A percentile compares a stretch with the other conserved stretches of the same genome.
These are phyloP conservation scores for Formica exsecta DNA, from an alignment of 1,140 invertebrate species.

Conservation along the genomic window DNA sequence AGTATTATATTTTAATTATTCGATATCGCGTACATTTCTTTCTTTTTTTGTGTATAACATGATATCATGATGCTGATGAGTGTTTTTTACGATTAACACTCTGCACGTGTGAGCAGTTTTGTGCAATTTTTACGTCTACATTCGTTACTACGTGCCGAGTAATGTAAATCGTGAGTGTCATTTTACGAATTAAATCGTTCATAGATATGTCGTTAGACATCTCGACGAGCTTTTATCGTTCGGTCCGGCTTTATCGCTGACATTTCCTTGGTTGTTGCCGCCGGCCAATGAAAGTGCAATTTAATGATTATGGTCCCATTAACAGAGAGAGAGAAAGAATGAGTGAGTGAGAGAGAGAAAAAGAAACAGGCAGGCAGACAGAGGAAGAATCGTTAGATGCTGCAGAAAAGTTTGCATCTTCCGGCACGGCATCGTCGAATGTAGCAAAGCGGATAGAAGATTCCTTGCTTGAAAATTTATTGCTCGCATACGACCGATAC, in stretches of 20 bases:
- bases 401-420: slow-evolving; percentile 48
- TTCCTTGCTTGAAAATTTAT: slow-evolving; percentile 45
- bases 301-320: slow-evolving; percentile 59
- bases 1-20: neutral
- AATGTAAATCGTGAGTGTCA: slow-evolving; percentile 26
- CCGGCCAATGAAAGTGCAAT: slow-evolving; percentile 42
- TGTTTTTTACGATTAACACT: slow-evolving; percentile 4
- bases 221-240: slow-evolving; percentile 23
- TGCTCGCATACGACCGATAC: slow-evolving; percentile 25
- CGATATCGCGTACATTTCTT: neutral
- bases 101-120: neutral
- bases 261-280: slow-evolving; percentile 28
- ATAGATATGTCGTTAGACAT: slow-evolving; percentile 4
- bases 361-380: neutral
- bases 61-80: neutral
- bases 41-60: neutral
- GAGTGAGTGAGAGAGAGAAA: neutral
- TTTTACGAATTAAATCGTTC: slow-evolving; percentile 16
- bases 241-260: slow-evolving; percentile 47
- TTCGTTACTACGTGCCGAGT: neutral
- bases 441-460: neutral
- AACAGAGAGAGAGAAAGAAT: slow-evolving; percentile 2
- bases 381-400: neutral
- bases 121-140: slow-evolving; percentile 17
- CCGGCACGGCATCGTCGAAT: neutral